phyloP scores from a whole-genome alignment of 2,888 invertebrate species.

The Drosophila nr. perissopoda region DNA sequence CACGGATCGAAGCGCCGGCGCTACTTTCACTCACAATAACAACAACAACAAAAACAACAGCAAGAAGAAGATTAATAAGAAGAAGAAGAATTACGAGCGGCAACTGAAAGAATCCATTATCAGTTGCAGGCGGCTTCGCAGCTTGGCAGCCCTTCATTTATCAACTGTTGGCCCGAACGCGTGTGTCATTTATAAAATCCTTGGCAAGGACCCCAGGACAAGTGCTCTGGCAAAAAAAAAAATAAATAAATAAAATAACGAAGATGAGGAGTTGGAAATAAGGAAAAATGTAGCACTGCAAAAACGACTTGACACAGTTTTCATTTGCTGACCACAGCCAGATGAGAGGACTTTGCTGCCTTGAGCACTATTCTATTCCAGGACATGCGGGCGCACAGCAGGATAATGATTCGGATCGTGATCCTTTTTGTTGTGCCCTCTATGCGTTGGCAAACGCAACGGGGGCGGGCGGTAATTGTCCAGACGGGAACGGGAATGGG shows the following conservation, averaged over 20 bases:
- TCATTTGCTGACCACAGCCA: constrained; percentile 58
- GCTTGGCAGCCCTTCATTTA: constrained; percentile 65
- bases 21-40: constrained; percentile 70
- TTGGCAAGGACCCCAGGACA: constrained; percentile 34
- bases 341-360: constrained; percentile 4
- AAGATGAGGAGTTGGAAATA: constrained; percentile 14
- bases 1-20: constrained; percentile 63
- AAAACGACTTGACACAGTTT: constrained; percentile 63
- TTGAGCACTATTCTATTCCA: not conserved
- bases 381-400: constrained; percentile 53
- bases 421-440: constrained; percentile 59
- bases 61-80: not conserved
- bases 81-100: not conserved
- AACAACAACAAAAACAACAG: constrained; percentile 5
- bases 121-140: constrained; percentile 45
- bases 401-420: constrained; percentile 51
- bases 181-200: constrained; percentile 72
- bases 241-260: not conserved
- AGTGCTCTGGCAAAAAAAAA: constrained; percentile 42
- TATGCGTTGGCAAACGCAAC: constrained; percentile 45
- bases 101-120: constrained; percentile 59
- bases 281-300: constrained; percentile 39
- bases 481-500: constrained; percentile 14
- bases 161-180: constrained; percentile 53
- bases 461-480: constrained; percentile 69